Conservation (phyloP, 1,140 invertebrate genomes). For the Hypothenemus hampei region DNA sequence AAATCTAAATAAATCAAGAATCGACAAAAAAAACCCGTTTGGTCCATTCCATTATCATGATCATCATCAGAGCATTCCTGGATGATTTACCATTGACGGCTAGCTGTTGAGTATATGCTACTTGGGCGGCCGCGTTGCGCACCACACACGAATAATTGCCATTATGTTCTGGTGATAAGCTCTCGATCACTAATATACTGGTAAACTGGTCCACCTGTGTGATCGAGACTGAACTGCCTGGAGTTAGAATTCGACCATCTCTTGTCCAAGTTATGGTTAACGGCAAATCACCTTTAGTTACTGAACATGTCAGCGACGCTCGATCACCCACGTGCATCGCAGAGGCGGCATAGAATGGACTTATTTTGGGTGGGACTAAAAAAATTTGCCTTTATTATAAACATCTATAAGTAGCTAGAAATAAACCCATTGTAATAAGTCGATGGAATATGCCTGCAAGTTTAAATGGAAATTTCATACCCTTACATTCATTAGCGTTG, state of each 20-base stretch:
- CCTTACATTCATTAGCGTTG: no score
- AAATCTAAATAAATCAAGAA: slow-evolving; percentile 26
- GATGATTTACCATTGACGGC: slow-evolving; percentile 70
- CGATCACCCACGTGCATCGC: slow-evolving; percentile 71
- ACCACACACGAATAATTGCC: slow-evolving; percentile 73
- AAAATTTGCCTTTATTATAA: slow-evolving; percentile 40
- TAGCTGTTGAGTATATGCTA: slow-evolving; percentile 67
- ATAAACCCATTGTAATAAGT: no score
- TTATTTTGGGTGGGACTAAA: slow-evolving; percentile 77
- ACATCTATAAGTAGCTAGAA: no score
- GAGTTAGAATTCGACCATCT: slow-evolving; percentile 61
- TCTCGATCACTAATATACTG: slow-evolving; percentile 73
- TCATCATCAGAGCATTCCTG: slow-evolving; percentile 39
- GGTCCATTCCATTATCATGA: not conserved
- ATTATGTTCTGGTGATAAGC: slow-evolving; percentile 69
- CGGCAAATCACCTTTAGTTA: slow-evolving; percentile 72
- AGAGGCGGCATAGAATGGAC: slow-evolving; percentile 67
- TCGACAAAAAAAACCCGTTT: slow-evolving; percentile 20
- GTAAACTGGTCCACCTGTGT: slow-evolving; percentile 71
- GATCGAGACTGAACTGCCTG: slow-evolving; percentile 58
- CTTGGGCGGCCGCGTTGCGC: slow-evolving; percentile 65
- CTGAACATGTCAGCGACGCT: slow-evolving; percentile 69
- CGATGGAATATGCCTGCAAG: no score
- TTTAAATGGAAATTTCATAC: no score
- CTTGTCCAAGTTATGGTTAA: slow-evolving; percentile 73